Evolutionary conservation across 2,113 vertebrate species (phyloP).

Genomic region (Colaptes auratus): DNA sequence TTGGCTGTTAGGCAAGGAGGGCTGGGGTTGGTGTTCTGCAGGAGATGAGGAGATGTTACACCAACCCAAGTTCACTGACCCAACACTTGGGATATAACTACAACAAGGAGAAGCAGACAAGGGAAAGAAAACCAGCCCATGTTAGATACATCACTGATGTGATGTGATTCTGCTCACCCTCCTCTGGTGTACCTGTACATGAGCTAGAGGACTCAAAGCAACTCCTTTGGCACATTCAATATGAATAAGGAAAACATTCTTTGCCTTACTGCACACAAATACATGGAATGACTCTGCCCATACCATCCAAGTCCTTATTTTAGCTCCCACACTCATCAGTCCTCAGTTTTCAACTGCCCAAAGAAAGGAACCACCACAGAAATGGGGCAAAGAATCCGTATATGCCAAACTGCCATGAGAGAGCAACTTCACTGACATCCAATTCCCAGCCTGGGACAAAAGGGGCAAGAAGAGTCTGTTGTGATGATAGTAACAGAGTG

Average conservation of each 20-base stretch:
- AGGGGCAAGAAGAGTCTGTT: accelerated
- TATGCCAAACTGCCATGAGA: not conserved
- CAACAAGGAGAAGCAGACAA: not conserved
- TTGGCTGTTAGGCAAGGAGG: not conserved
- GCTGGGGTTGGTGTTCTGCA: not conserved
- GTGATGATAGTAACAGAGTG: not conserved
- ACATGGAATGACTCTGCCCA: too few species aligned
- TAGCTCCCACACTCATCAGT: accelerated
- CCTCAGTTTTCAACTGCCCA: not conserved
- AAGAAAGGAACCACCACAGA: not conserved
- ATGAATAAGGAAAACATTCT: not conserved
- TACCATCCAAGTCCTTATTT: not conserved
- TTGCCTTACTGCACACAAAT: accelerated
- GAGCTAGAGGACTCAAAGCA: not conserved
- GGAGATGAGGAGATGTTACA: not conserved
- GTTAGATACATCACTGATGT: accelerated
- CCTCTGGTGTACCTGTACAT: not conserved
- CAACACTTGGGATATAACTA: not conserved
- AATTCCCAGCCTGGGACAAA: not conserved
- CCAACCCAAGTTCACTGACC: not conserved
- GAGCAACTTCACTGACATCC: not conserved
- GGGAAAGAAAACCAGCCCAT: not conserved
- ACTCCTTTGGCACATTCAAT: not conserved
- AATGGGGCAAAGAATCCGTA: not conserved
- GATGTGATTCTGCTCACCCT: not conserved